Percentiles rank a stretch among this genome's conserved stretches.
Conservation (phyloP, 2,888 invertebrate species). For the Dynastes tityus region DNA sequence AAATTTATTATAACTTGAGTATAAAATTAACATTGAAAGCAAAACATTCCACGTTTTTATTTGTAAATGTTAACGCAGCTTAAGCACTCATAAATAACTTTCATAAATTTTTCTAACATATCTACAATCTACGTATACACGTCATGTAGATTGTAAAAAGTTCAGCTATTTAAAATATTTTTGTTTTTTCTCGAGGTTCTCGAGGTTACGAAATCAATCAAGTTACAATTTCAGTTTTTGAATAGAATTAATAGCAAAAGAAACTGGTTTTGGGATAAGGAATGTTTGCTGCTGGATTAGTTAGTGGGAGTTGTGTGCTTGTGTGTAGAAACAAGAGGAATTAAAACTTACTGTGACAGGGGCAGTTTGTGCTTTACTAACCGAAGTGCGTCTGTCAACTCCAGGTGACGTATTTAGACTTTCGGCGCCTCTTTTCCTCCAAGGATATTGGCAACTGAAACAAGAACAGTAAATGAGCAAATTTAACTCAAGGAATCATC, state of each 20-base stretch:
- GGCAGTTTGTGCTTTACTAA: constrained; percentile 67
- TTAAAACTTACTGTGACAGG: constrained; percentile 67
- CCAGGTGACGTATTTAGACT: constrained; percentile 67
- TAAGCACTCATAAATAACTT: background rate
- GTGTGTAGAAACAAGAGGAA: too few relatives aligned
- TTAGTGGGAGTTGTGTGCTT: too few relatives aligned
- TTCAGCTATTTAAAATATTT: too few relatives aligned
- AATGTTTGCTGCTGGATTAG: too few relatives aligned
- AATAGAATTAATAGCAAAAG: too few relatives aligned
- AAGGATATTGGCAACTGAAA: constrained; percentile 66
- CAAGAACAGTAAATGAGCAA: constrained; percentile 33
- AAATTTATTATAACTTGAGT: background rate
- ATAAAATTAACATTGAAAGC: background rate
- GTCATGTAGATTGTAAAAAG: too few relatives aligned
- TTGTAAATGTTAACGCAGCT: background rate
- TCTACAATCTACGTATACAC: too few relatives aligned
- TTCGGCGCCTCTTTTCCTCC: constrained; percentile 65
- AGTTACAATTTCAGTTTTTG: too few relatives aligned
- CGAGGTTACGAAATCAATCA: too few relatives aligned
- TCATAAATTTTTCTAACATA: too few relatives aligned
- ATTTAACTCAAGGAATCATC: background rate
- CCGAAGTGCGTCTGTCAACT: constrained; percentile 62
- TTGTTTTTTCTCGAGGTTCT: too few relatives aligned
- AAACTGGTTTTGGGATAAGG: too few relatives aligned
- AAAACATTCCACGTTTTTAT: background rate